Evolutionary conservation across 2,888 invertebrate genomes (phyloP).

Genomic region (Boloria selene): DNA sequence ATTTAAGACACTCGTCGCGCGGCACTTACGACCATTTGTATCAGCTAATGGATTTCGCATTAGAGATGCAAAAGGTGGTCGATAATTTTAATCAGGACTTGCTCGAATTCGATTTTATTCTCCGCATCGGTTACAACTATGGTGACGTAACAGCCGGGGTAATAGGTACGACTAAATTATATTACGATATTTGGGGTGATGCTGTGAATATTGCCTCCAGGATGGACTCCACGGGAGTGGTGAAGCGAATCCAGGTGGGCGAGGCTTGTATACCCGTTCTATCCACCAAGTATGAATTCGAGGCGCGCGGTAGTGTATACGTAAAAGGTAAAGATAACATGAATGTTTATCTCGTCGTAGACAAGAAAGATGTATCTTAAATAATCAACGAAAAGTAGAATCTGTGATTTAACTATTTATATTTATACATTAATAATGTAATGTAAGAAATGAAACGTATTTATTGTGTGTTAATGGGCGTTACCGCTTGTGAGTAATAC

Average conservation of each 20-base stretch:
- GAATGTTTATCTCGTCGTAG: constrained; percentile 91
- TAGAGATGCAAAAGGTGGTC: constrained; percentile 94
- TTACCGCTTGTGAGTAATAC: constrained; percentile 66
- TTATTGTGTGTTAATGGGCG: constrained; percentile 51
- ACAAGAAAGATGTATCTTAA: constrained; percentile 75
- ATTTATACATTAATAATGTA: constrained; percentile 41
- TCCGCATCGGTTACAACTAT: constrained; percentile 94
- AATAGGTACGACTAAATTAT: constrained; percentile 96
- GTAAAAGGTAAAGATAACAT: constrained; percentile 98
- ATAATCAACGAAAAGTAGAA: constrained; percentile 66
- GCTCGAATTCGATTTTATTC: constrained; percentile 92
- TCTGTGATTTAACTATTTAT: constrained; percentile 73
- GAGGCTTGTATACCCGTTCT: constrained; percentile 88
- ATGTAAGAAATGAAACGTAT: constrained; percentile 36
- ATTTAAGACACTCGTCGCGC: constrained; percentile 85
- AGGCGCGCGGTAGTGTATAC: constrained; percentile 95
- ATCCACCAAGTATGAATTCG: constrained; percentile 90
- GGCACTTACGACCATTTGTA: constrained; percentile 90
- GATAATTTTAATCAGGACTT: constrained; percentile 94
- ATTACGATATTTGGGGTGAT: constrained; percentile 99
- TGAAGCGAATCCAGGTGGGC: constrained; percentile 91
- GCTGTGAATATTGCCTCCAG: constrained; percentile 98
- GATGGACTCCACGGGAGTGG: constrained; percentile 98
- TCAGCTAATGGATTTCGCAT: constrained; percentile 95
- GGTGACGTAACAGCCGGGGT: constrained; percentile 98